Evolutionary conservation across 2,888 invertebrate genomes (phyloP).

Genomic region (Chrysotoxum bicinctum): DNA sequence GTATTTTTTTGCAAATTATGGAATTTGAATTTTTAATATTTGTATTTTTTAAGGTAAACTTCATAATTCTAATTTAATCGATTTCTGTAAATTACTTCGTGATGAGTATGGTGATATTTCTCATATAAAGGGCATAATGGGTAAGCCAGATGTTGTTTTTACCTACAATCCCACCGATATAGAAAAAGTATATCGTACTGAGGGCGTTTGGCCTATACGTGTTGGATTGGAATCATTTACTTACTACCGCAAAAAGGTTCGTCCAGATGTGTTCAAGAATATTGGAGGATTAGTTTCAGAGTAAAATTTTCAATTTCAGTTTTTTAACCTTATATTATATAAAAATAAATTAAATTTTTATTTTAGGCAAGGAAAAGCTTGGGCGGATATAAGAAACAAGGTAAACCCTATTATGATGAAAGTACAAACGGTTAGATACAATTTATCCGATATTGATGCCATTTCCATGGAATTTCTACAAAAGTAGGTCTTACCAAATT

Average conservation of each 20-base stretch:
- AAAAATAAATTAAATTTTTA: neutral
- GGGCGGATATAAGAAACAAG: slow-evolving; percentile 86
- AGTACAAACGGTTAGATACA: slow-evolving; percentile 76
- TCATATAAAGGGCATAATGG: slow-evolving; percentile 80
- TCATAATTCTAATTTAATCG: slow-evolving; percentile 75
- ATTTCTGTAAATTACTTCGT: slow-evolving; percentile 75
- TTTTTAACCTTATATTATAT: neutral
- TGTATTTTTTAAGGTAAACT: slow-evolving; percentile 74
- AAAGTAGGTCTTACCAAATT: slow-evolving; percentile 73
- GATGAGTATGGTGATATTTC: slow-evolving; percentile 81
- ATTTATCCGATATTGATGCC: slow-evolving; percentile 76
- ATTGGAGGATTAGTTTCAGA: slow-evolving; percentile 78
- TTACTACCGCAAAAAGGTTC: slow-evolving; percentile 80
- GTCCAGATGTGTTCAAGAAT: slow-evolving; percentile 80
- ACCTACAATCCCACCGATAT: slow-evolving; percentile 83
- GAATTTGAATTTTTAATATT: neutral
- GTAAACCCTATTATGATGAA: slow-evolving; percentile 79
- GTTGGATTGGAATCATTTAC: slow-evolving; percentile 80
- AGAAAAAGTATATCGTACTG: slow-evolving; percentile 81
- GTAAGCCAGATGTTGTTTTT: slow-evolving; percentile 79
- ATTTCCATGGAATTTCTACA: slow-evolving; percentile 77
- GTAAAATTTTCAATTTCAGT: slow-evolving; percentile 67
- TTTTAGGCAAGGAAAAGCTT: slow-evolving; percentile 85
- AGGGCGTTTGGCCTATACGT: slow-evolving; percentile 82
- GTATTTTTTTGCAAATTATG: neutral